A percentile compares a stretch with the other conserved stretches of the same genome.
phyloP scores from a whole-genome alignment of 2,888 invertebrate genomes.

The Lamellibrachia columna region DNA sequence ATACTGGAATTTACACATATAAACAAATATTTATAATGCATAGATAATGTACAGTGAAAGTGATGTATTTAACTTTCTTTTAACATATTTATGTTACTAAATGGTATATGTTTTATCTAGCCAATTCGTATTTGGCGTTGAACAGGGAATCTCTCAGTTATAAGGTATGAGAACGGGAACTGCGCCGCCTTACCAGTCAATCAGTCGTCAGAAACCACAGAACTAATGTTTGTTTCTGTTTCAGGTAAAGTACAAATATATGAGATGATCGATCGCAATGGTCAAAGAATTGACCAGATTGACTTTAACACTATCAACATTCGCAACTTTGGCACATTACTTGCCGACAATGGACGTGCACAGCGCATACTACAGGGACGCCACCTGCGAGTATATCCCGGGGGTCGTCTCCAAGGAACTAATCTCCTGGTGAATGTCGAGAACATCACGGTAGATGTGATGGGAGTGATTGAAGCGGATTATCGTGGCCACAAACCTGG shows the following conservation, averaged over 20 bases:
- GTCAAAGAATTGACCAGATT: conserved; percentile 44
- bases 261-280: conserved; percentile 46
- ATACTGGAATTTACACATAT: too few species aligned
- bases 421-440: conserved; percentile 42
- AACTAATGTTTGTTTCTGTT: background rate
- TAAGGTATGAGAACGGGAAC: too few species aligned
- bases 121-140: too few species aligned
- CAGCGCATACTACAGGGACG: conserved; percentile 36
- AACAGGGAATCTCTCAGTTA: too few species aligned
- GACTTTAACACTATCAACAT: conserved; percentile 46
- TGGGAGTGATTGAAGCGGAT: conserved; percentile 24
- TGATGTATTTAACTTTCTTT: too few species aligned
- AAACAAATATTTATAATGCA: too few species aligned
- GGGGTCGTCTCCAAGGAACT: conserved; percentile 45
- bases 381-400: conserved; percentile 46
- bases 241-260: conserved; percentile 46
- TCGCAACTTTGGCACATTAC: conserved; percentile 48
- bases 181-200: too few species aligned
- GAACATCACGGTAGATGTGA: conserved; percentile 44
- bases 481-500: background rate
- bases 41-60: too few species aligned
- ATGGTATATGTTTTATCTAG: too few species aligned
- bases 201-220: too few species aligned
- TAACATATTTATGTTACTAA: too few species aligned
- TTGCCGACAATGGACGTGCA: conserved; percentile 44